Evolutionary conservation across 2,888 invertebrate species (phyloP).

Genomic region (Phyllotreta cruciferae): DNA sequence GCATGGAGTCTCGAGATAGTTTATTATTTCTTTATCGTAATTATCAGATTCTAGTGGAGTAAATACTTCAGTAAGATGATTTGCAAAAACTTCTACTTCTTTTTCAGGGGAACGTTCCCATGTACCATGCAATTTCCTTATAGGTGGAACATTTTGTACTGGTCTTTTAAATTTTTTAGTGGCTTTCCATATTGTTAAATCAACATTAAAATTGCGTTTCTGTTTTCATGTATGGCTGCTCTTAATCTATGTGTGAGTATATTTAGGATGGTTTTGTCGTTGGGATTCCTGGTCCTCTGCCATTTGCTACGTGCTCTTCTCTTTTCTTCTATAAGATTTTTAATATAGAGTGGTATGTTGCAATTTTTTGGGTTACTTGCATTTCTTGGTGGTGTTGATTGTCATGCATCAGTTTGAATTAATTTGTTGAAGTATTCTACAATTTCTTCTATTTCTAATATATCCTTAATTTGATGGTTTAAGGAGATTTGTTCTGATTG

Average conservation of each 20-base stretch:
- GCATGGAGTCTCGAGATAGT: neutral
- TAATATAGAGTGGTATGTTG: conserved; percentile 1
- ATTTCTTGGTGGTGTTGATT: too few species aligned
- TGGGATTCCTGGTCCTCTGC: neutral
- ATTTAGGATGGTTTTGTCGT: conserved; percentile 12
- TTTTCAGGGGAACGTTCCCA: conserved; percentile 20
- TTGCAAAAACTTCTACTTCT: conserved; percentile 18
- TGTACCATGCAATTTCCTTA: conserved; percentile 19
- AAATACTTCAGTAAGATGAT: conserved; percentile 18
- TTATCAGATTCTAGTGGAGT: neutral
- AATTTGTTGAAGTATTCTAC: too few species aligned
- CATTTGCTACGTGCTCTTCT: neutral
- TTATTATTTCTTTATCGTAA: too few species aligned
- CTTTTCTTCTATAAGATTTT: neutral
- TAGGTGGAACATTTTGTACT: conserved; percentile 7
- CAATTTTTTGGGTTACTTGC: too few species aligned
- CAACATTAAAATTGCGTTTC: conserved; percentile 1
- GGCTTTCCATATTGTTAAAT: conserved; percentile 20
- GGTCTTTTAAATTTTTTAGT: conserved; percentile 26
- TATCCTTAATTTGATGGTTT: too few species aligned
- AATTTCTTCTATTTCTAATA: too few species aligned
- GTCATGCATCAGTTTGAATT: too few species aligned
- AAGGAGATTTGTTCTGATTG: too few species aligned
- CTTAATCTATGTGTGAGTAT: conserved; percentile 11
- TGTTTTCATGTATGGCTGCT: neutral